Evolutionary conservation across 2,113 vertebrate genomes (phyloP).

Genomic region (Eubucco bourcierii): DNA sequence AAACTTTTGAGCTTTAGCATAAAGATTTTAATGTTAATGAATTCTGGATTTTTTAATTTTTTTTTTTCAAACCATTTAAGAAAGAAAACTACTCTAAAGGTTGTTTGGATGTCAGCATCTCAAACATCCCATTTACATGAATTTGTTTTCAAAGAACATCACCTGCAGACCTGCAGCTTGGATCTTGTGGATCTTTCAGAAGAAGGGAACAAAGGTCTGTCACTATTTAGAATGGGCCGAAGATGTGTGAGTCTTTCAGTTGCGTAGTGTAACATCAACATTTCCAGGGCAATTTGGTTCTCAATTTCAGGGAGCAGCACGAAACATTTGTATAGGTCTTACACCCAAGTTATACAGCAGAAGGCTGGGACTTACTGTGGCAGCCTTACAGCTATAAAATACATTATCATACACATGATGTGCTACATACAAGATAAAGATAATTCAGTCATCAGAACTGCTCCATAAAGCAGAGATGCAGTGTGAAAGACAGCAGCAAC

Average conservation of each 20-base stretch:
- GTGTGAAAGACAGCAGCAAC: not conserved
- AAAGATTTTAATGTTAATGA: not conserved
- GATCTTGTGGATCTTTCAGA: not conserved
- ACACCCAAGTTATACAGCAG: too few relatives aligned
- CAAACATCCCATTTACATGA: not conserved
- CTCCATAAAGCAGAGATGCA: not conserved
- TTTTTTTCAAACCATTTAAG: not conserved
- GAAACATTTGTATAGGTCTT: not conserved
- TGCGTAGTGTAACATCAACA: not conserved
- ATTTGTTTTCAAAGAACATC: not conserved
- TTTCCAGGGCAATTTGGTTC: not conserved
- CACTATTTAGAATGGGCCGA: not conserved
- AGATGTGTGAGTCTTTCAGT: not conserved
- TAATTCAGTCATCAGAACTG: not conserved
- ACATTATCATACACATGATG: accelerated
- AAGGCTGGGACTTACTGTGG: not conserved
- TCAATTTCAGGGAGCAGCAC: not conserved
- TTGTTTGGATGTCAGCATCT: not conserved
- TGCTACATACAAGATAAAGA: not conserved
- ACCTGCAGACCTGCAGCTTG: not conserved
- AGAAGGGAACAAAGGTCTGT: not conserved
- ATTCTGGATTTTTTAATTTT: not conserved
- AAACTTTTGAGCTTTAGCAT: not conserved
- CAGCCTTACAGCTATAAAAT: not conserved
- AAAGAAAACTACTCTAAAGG: not conserved